Evolutionary conservation across 2,797 vertebrate genomes (phyloP).

Genomic region (Megalops cyprinoides): DNA sequence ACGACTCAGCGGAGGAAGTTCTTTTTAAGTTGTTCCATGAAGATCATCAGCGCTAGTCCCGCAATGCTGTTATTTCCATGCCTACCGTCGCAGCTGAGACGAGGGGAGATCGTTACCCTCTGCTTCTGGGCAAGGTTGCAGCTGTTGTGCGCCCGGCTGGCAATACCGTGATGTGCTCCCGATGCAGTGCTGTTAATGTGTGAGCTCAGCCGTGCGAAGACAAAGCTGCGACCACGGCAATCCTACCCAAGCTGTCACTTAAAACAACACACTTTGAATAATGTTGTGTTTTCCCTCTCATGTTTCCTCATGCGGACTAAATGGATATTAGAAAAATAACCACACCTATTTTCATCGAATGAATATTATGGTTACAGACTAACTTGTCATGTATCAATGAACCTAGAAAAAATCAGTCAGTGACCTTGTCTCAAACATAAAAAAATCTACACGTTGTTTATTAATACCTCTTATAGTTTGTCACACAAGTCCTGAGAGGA

Average conservation of each 20-base stretch:
- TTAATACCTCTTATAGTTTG: background rate
- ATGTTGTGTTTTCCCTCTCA: background rate
- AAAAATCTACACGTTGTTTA: background rate
- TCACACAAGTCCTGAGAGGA: background rate
- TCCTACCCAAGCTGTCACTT: slow-evolving; percentile 14
- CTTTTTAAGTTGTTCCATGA: slow-evolving; percentile 36
- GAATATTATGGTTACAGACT: background rate
- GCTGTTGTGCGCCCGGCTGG: slow-evolving; percentile 48
- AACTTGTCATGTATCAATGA: background rate
- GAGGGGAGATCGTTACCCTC: slow-evolving; percentile 44
- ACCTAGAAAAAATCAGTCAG: background rate
- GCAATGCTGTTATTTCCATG: slow-evolving; percentile 66
- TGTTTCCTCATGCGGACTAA: too few relatives aligned
- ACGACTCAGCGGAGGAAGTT: slow-evolving; percentile 29
- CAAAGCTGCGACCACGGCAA: slow-evolving; percentile 33
- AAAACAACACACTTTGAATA: background rate
- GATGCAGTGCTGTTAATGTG: slow-evolving; percentile 40
- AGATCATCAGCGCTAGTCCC: slow-evolving; percentile 53
- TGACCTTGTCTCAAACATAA: background rate
- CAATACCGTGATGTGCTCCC: slow-evolving; percentile 32
- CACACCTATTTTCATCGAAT: background rate
- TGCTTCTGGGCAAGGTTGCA: slow-evolving; percentile 57
- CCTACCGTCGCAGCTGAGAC: slow-evolving; percentile 56
- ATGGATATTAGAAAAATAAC: background rate
- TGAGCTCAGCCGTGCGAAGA: slow-evolving; percentile 47